Base-by-base conservation (phyloP, 2,113 vertebrate genomes). In the Rhinichthys klamathensis region DNA sequence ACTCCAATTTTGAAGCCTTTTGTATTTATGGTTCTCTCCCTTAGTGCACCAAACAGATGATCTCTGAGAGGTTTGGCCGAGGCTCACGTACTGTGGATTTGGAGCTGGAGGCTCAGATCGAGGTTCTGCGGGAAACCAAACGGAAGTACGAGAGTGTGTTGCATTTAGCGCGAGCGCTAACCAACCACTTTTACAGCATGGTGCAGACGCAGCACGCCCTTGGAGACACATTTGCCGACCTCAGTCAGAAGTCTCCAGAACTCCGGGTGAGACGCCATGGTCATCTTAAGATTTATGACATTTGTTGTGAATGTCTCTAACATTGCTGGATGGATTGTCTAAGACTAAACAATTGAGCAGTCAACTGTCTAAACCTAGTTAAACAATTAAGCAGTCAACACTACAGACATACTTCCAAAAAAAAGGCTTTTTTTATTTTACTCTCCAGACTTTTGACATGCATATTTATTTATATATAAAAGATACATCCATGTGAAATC, bases 221-320 rank as follows among this genome's bases (percentile, higher is more conserved):
- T 85, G 98, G 97, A 0, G 98, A 99, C 13, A 96, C 96, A 90
- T 99, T 99, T 58, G 96, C 98, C 0, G 98, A 99, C 93, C 98
- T 99, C 93, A 99, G 98, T 93, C 98, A 98, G 95, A 99, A 99
- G 89, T 99, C 98, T 11, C 98, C 98, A 0, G 98, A 99, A 91
- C 96, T 99, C 38, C 95, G 98, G 95, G 97, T 98, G 63, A 86
- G 83, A 9, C 32, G 3, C 15, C 3, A 12, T 15, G 4, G 35
- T 4, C 15, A 44, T 30, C 2, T 58, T 56, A 1, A 44, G 10
- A 67, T 46, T 15, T 32, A 38, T 32, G 7, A 65, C 13, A 11
- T 38, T 76, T 30, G 79, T 21, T 80, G 51, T 56, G 10, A 70
- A 41, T 70, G 16, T 23, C 1, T 70, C 18, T 70, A 23, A 38